Percentiles rank a stretch among this genome's conserved stretches.
These are phyloP conservation scores for Siderastrea radians DNA, from an alignment of 92 coral and sea anemone genomes.

Conservation along the genomic window DNA sequence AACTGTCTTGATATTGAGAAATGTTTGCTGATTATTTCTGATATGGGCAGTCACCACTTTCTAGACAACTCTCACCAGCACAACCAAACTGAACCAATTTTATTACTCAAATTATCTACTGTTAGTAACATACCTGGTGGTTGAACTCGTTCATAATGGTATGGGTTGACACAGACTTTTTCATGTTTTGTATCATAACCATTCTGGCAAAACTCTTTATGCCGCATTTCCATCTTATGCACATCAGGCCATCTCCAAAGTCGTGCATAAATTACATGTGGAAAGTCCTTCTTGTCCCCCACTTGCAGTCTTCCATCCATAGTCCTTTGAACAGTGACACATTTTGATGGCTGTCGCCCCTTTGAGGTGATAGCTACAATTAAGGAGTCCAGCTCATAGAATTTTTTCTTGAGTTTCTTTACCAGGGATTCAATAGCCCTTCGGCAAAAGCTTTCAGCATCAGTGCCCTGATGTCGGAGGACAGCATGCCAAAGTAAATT, in stretches of 20 bases:
- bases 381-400: slow-evolving; percentile 94
- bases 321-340: slow-evolving; percentile 97
- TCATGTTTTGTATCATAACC: slow-evolving; percentile 98
- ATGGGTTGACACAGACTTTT: slow-evolving; percentile 99
- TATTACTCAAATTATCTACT: not conserved
- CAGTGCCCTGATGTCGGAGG: slow-evolving; percentile 91
- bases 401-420: slow-evolving; percentile 95
- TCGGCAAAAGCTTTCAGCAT: slow-evolving; percentile 94
- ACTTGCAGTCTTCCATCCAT: slow-evolving; percentile 99
- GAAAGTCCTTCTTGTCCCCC: slow-evolving; percentile 99
- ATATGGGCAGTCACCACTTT: no score
- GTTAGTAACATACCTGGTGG: slow-evolving; percentile 88
- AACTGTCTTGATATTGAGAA: no score
- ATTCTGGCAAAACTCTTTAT: slow-evolving; percentile 96
- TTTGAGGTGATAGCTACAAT: slow-evolving; percentile 97
- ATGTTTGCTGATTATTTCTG: no score
- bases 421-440: slow-evolving; percentile 98
- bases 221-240: slow-evolving; percentile 99
- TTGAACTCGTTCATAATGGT: slow-evolving; percentile 99
- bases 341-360: slow-evolving; percentile 98
- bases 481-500: slow-evolving; percentile 96
- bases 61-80: no score
- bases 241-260: slow-evolving; percentile 99
- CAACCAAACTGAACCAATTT: not conserved
- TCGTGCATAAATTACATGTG: slow-evolving; percentile 99